Conservation (phyloP, 2,113 vertebrate genomes). For the Gnathonemus longibarbis region DNA sequence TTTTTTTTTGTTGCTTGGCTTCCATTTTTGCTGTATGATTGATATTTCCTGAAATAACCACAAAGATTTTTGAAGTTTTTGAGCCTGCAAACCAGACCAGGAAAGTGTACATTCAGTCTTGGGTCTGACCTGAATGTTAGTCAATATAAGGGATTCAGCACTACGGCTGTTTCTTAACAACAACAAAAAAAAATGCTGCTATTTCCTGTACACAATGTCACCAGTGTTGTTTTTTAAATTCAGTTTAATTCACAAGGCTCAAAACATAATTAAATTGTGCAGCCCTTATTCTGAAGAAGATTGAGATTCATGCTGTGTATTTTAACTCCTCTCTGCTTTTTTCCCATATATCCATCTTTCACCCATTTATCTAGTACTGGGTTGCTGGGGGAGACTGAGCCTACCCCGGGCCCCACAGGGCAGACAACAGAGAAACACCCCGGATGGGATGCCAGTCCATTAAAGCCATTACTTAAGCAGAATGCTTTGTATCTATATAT, state of each 20-base stretch:
- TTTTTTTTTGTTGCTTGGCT: not conserved
- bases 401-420: not conserved
- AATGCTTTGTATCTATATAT: not conserved
- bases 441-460: not conserved
- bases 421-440: not conserved
- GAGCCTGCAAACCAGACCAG: not conserved
- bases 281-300: not conserved
- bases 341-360: not conserved
- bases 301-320: not conserved
- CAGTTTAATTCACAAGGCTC: not conserved
- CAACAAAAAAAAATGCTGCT: not conserved
- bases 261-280: not conserved
- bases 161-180: not conserved
- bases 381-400: not conserved
- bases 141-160: not conserved
- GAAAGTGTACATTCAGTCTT: not conserved
- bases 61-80: not conserved
- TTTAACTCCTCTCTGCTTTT: not conserved
- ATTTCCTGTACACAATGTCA: not conserved
- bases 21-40: not conserved
- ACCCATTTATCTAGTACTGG: not conserved
- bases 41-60: not conserved
- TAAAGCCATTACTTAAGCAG: not conserved
- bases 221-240: not conserved
- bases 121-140: not conserved